phyloP scores from a whole-genome alignment of 2,888 invertebrate genomes.

The Drosophila bunnanda region DNA sequence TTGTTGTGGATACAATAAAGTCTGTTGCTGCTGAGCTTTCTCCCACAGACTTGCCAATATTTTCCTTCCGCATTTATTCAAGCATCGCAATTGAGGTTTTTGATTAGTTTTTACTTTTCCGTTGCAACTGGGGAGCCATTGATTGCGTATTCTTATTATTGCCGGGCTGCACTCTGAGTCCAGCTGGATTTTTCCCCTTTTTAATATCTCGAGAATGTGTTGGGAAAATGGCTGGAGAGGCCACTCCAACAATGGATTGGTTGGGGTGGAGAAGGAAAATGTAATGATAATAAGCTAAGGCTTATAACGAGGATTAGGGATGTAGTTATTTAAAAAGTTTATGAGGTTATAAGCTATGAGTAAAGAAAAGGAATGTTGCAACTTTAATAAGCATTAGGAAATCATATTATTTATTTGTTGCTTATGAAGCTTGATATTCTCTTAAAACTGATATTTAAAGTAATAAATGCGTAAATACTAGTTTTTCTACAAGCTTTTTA shows the following conservation, averaged over 20 bases:
- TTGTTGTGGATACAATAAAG: constrained; percentile 54
- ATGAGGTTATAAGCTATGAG: not conserved
- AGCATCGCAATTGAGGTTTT: constrained; percentile 61
- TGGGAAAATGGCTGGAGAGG: constrained; percentile 1
- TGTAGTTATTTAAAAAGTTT: not conserved
- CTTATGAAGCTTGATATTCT: too few species aligned
- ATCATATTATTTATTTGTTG: not conserved
- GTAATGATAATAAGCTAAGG: constrained; percentile 18
- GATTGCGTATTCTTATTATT: constrained; percentile 44
- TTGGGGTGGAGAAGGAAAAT: not conserved
- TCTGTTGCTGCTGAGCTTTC: constrained; percentile 56
- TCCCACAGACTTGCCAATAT: constrained; percentile 63
- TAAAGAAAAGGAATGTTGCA: not conserved
- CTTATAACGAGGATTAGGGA: not conserved
- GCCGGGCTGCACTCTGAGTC: constrained; percentile 8
- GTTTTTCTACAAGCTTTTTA: not conserved
- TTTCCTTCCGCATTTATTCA: constrained; percentile 45
- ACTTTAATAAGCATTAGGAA: not conserved
- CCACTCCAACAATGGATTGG: not conserved
- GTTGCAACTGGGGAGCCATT: constrained; percentile 36
- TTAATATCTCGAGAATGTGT: constrained; percentile 21
- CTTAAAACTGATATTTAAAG: not conserved
- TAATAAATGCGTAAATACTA: not conserved
- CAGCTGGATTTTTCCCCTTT: constrained; percentile 21
- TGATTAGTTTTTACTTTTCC: constrained; percentile 64